phyloP scores from a whole-genome alignment of 1,140 invertebrate genomes.

The Eciton burchellii region DNA sequence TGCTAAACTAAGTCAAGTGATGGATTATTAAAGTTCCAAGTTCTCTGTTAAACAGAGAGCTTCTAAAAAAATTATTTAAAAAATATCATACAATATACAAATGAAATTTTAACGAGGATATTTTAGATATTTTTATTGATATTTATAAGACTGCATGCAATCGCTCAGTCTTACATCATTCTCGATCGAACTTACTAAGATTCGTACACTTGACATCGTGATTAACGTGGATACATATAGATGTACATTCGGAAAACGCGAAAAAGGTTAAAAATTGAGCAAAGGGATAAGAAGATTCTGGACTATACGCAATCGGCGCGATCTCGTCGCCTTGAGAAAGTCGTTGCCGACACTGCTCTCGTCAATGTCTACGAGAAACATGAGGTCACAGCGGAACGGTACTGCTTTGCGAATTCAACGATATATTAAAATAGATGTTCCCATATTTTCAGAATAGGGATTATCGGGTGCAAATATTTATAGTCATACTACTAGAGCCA shows the following conservation, averaged over 20 bases:
- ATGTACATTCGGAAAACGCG: background rate
- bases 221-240: slow-evolving; percentile 53
- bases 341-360: too few species aligned
- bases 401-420: slow-evolving; percentile 15
- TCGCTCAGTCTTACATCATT: background rate
- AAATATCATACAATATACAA: too few species aligned
- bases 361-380: slow-evolving; percentile 32
- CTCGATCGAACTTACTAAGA: slow-evolving; percentile 64
- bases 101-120: too few species aligned
- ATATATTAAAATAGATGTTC: slow-evolving; percentile 73
- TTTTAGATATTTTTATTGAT: background rate
- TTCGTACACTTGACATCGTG: slow-evolving; percentile 62
- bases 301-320: too few species aligned
- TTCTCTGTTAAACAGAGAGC: too few species aligned
- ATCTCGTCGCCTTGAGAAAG: too few species aligned
- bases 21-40: too few species aligned
- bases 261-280: slow-evolving; percentile 29
- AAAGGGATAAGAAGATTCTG: background rate
- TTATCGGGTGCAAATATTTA: slow-evolving; percentile 61
- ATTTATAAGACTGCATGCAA: background rate
- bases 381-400: slow-evolving; percentile 37
- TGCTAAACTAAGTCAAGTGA: too few species aligned
- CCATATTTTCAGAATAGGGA: slow-evolving; percentile 59
- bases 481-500: slow-evolving; percentile 39
- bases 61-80: too few species aligned